Percentiles rank a stretch among this genome's conserved stretches.
Conservation (phyloP, 2,888 invertebrate genomes). For the Andrena camellia region DNA sequence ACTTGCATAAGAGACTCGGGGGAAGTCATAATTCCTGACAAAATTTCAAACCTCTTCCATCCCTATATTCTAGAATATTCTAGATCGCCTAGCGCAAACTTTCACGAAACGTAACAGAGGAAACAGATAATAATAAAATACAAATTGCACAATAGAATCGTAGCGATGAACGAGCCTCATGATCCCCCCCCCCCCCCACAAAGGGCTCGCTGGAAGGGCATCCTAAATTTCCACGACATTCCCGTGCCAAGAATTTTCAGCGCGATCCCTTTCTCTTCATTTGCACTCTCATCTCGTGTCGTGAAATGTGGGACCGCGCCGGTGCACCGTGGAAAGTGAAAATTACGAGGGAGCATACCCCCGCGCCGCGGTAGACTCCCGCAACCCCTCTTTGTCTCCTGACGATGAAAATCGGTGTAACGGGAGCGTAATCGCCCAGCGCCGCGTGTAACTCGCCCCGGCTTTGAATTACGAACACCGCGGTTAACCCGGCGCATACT, state of each 20-base stretch:
- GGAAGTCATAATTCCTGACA: neutral
- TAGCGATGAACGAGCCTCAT: neutral
- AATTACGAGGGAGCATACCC: constrained; percentile 41
- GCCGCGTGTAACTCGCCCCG: constrained; percentile 1
- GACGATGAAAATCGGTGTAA: constrained; percentile 46
- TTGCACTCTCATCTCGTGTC: constrained; percentile 35
- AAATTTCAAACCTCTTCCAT: neutral
- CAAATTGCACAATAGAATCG: neutral
- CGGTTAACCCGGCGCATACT: constrained; percentile 50
- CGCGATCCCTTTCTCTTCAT: constrained; percentile 44
- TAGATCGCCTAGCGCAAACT: too few species aligned
- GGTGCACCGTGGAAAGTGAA: constrained; percentile 44
- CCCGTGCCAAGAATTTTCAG: constrained; percentile 38
- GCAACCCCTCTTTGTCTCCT: constrained; percentile 29
- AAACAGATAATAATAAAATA: neutral
- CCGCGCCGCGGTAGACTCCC: constrained; percentile 7
- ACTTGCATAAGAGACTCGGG: constrained; percentile 1
- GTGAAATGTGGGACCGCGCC: constrained; percentile 14
- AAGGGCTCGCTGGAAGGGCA: neutral
- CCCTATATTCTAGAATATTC: too few species aligned
- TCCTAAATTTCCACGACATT: constrained; percentile 20
- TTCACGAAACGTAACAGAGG: neutral
- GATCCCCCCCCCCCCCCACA: neutral
- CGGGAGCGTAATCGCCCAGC: constrained; percentile 35
- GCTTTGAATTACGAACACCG: constrained; percentile 40